Conservation (phyloP, 2,113 vertebrate species). For the Illadopsis cleaveri region DNA sequence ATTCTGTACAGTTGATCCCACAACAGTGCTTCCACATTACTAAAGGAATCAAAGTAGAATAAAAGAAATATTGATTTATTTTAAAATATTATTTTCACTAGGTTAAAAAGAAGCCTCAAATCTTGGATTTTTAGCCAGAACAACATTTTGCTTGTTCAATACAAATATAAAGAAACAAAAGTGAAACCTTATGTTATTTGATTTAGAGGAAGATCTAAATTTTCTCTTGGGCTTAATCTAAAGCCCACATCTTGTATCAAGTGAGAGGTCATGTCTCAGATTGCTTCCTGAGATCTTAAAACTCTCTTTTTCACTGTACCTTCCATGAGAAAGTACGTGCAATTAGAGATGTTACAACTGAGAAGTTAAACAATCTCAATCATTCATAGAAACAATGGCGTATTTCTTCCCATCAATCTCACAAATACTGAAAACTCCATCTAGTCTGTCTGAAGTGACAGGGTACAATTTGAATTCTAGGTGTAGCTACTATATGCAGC, state of each 20-base stretch:
- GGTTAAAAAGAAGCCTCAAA: rapidly evolving
- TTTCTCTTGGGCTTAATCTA: neutral
- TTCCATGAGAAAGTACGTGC: neutral
- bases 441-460: neutral
- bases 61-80: neutral
- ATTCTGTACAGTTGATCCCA: neutral
- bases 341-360: neutral
- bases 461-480: neutral
- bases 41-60: neutral
- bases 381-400: rapidly evolving
- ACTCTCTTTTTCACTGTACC: neutral
- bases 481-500: neutral
- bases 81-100: neutral
- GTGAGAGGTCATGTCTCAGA: neutral
- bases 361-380: neutral
- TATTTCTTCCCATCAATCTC: neutral
- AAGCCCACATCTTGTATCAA: neutral
- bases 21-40: neutral
- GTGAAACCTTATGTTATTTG: neutral
- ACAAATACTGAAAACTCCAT: neutral
- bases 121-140: neutral
- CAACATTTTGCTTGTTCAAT: neutral
- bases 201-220: neutral
- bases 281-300: neutral
- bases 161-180: neutral